phyloP scores from a whole-genome alignment of 2,888 invertebrate species.

The Latrodectus hesperus region DNA sequence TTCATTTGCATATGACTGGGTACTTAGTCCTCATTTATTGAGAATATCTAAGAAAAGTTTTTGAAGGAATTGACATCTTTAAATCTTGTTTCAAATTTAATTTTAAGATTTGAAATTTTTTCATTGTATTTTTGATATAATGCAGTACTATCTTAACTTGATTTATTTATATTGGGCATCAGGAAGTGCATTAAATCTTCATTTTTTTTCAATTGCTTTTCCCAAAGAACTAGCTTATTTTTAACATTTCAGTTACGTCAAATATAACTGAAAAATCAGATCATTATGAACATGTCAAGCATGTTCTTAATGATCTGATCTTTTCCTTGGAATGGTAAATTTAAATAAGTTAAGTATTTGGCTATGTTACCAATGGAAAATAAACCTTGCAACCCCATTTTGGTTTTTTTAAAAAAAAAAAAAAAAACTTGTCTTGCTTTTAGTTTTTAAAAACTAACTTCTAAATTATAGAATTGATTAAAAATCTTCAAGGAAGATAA shows the following conservation, averaged over 20 bases:
- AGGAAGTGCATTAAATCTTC: slow-evolving; percentile 11
- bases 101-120: background rate
- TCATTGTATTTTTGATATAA: background rate
- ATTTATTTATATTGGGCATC: background rate
- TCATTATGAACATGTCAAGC: too few relatives aligned
- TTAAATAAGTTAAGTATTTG: background rate
- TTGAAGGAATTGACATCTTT: background rate
- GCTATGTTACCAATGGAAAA: background rate
- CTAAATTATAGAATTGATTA: background rate
- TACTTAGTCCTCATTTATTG: slow-evolving; percentile 24
- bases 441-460: background rate
- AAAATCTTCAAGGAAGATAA: background rate
- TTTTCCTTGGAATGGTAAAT: slow-evolving; percentile 1
- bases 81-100: slow-evolving; percentile 19
- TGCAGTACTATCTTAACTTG: background rate
- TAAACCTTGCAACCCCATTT: background rate
- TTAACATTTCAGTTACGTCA: background rate
- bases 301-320: slow-evolving; percentile 5
- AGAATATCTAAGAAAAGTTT: background rate
- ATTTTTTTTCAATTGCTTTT: slow-evolving; percentile 1
- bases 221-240: slow-evolving; percentile 18
- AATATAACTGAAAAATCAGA: too few relatives aligned
- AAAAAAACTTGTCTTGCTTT: background rate
- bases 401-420: too few relatives aligned
- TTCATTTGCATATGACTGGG: slow-evolving; percentile 9